Percentiles rank a stretch among this genome's conserved stretches.
phyloP scores from a whole-genome alignment of 2,113 vertebrate genomes.

The Aplodontia rufa region DNA sequence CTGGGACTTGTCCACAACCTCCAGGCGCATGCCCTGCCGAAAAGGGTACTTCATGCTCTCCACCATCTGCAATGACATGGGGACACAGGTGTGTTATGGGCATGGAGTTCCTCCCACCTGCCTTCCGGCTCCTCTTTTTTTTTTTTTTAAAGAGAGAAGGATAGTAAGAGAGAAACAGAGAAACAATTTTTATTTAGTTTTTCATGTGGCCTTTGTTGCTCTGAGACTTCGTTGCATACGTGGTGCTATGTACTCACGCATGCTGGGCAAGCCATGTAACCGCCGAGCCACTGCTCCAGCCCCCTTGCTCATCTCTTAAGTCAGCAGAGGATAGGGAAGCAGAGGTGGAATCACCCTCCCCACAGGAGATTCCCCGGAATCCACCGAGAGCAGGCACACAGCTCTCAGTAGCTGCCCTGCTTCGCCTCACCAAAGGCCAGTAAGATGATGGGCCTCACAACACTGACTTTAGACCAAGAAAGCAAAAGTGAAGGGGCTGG shows the following conservation, averaged over 20 bases:
- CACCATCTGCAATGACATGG: slow-evolving; percentile 85
- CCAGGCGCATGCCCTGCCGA: slow-evolving; percentile 91
- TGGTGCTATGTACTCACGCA: too few species aligned
- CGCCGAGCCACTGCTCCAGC: too few species aligned
- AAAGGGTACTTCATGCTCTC: slow-evolving; percentile 93
- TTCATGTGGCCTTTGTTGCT: too few species aligned
- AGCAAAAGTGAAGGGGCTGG: neutral
- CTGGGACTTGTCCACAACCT: slow-evolving; percentile 93
- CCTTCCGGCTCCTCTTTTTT: neutral
- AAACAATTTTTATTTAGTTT: too few species aligned
- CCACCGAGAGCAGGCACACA: neutral
- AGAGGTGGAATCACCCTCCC: rapidly evolving
- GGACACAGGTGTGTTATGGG: neutral
- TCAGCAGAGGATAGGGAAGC: neutral
- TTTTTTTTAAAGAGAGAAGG: too few species aligned
- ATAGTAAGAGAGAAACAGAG: too few species aligned
- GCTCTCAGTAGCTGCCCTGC: rapidly evolving
- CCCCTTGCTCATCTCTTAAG: too few species aligned
- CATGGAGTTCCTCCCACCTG: neutral
- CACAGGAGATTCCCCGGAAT: neutral
- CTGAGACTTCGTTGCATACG: too few species aligned
- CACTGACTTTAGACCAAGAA: neutral
- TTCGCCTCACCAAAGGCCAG: neutral
- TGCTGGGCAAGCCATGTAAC: too few species aligned
- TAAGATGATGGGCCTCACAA: neutral